A percentile compares a stretch with the other conserved stretches of the same genome.
Conservation (phyloP, 2,113 vertebrate species). For the Sphyrna mokarran region DNA sequence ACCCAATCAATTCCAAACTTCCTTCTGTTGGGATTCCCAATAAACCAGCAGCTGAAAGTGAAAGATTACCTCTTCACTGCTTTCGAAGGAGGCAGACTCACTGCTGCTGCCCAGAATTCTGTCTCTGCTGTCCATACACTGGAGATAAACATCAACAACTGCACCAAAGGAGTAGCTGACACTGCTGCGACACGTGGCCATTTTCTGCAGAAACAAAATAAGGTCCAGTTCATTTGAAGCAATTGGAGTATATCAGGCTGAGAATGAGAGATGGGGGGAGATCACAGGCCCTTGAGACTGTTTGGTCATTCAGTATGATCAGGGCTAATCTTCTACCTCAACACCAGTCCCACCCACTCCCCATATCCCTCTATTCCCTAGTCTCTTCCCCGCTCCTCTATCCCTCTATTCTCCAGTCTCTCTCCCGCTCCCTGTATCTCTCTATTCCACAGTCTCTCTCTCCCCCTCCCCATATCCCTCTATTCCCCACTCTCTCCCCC, state of each 20-base stretch:
- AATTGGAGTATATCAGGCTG: not conserved
- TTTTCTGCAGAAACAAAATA: not conserved
- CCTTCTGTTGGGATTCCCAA: not conserved
- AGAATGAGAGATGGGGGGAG: not conserved
- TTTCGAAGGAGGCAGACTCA: not conserved
- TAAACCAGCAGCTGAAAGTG: not conserved
- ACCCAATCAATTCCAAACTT: not conserved
- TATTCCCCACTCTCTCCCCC: no score
- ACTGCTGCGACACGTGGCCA: not conserved
- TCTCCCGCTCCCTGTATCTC: no score
- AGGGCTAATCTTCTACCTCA: no score
- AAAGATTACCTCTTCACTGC: constrained; percentile 13
- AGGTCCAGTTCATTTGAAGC: not conserved
- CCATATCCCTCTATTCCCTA: no score
- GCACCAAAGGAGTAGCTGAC: not conserved
- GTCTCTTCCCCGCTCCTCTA: no score
- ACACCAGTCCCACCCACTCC: no score
- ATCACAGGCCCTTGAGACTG: no score
- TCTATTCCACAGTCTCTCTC: no score
- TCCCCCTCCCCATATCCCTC: no score
- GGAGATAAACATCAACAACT: not conserved
- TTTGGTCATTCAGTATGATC: no score
- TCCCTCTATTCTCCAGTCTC: no score
- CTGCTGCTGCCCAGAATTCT: not conserved
- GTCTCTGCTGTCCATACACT: not conserved